phyloP scores from a whole-genome alignment of 2,888 invertebrate species.

The Drosophila setosimentum region DNA sequence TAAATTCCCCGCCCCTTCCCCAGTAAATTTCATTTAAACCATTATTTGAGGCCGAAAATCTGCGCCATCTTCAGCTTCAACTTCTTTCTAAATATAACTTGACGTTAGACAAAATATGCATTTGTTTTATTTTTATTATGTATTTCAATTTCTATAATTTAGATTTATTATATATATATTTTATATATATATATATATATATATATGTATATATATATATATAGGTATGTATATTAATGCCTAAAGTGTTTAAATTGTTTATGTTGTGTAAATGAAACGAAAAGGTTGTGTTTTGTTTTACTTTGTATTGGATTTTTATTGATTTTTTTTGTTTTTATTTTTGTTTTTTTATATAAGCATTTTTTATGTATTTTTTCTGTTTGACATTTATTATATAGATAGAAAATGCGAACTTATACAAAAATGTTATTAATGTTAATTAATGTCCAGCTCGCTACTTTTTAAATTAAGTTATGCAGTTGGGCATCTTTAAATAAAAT shows the following conservation, averaged over 20 bases:
- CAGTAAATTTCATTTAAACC: conserved; percentile 55
- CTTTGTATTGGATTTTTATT: conserved; percentile 55
- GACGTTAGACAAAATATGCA: conserved; percentile 76
- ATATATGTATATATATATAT: conserved; percentile 38
- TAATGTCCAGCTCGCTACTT: conserved; percentile 26
- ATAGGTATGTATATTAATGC: conserved; percentile 43
- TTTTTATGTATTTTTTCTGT: conserved; percentile 67
- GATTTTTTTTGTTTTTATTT: conserved; percentile 37
- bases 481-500: conserved; percentile 38
- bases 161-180: conserved; percentile 32
- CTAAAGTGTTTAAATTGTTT: conserved; percentile 48
- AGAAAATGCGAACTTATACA: conserved; percentile 72
- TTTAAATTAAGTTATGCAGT: conserved; percentile 52
- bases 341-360: conserved; percentile 57
- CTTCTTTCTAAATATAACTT: conserved; percentile 69
- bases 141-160: conserved; percentile 55
- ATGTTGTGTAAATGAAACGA: conserved; percentile 66
- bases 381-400: conserved; percentile 72
- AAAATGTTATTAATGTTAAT: conserved; percentile 39
- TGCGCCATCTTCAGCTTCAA: conserved; percentile 36
- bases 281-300: conserved; percentile 56
- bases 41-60: conserved; percentile 46
- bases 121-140: conserved; percentile 34
- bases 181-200: conserved; percentile 32
- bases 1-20: conserved; percentile 21